These are phyloP conservation scores for Pipistrellus kuhlii DNA, from an alignment of 2,797 vertebrate species.

Conservation along the genomic window DNA sequence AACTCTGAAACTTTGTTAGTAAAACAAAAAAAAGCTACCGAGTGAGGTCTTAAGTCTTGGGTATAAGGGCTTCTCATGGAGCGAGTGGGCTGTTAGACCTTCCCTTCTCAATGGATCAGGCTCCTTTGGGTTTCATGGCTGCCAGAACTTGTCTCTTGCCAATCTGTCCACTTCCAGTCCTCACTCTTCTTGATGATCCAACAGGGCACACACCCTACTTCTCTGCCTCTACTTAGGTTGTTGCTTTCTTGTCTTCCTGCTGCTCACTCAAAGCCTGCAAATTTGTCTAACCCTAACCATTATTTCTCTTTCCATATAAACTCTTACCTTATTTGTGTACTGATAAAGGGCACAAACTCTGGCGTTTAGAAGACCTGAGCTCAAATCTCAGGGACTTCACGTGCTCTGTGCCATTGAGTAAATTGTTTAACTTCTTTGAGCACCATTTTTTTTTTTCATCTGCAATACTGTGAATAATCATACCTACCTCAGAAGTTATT, in stretches of 20 bases:
- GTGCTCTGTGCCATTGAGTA: background rate
- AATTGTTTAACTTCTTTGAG: background rate
- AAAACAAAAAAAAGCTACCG: background rate
- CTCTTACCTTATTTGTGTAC: background rate
- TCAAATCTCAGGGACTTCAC: background rate
- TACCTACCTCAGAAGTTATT: background rate
- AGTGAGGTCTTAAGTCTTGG: background rate
- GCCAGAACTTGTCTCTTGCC: background rate
- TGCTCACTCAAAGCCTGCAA: background rate
- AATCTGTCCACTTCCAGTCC: background rate
- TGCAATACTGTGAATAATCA: constrained; percentile 1
- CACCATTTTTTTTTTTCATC: background rate
- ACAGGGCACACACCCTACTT: background rate
- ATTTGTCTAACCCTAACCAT: background rate
- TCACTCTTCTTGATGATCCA: background rate
- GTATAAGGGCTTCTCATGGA: background rate
- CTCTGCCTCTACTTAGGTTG: background rate
- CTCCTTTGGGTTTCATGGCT: background rate
- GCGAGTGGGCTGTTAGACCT: background rate
- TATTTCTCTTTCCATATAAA: background rate
- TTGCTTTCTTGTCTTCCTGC: background rate
- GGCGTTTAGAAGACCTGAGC: background rate
- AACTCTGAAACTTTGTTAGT: background rate
- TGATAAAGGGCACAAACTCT: background rate
- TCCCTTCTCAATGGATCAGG: background rate